Conservation (phyloP, 2,797 vertebrate genomes). For the Toxotes lorentzi region DNA sequence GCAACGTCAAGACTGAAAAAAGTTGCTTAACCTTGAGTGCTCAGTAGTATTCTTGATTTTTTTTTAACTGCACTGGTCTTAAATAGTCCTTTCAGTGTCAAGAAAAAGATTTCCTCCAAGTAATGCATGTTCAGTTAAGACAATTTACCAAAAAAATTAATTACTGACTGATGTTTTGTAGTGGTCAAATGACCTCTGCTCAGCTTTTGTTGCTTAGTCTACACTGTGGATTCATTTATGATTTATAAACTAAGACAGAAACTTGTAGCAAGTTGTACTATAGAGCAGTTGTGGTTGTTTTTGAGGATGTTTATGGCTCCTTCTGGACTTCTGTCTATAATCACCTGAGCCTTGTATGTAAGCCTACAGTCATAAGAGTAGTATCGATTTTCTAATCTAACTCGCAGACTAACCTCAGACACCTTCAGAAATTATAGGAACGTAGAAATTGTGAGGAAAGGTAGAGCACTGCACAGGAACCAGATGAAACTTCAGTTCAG, state of each 20-base stretch:
- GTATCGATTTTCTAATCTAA: no score
- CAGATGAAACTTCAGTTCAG: not conserved
- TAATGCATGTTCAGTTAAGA: not conserved
- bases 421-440: not conserved
- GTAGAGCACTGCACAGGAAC: not conserved
- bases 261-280: not conserved
- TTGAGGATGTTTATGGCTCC: not conserved
- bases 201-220: not conserved
- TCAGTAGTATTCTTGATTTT: not conserved
- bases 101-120: not conserved
- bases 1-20: not conserved
- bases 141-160: not conserved
- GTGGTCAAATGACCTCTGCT: no score
- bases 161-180: not conserved
- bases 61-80: not conserved
- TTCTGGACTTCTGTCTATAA: not conserved
- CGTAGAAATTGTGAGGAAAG: not conserved
- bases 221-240: not conserved
- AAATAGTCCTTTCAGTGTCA: not conserved
- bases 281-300: not conserved
- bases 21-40: slow-evolving; percentile 6
- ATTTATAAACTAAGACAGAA: not conserved
- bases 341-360: not conserved
- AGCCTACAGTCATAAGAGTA: not conserved
- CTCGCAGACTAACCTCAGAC: not conserved